Evolutionary conservation across 1,140 invertebrate species (phyloP).

Genomic region (Trypoxylus dichotomus): DNA sequence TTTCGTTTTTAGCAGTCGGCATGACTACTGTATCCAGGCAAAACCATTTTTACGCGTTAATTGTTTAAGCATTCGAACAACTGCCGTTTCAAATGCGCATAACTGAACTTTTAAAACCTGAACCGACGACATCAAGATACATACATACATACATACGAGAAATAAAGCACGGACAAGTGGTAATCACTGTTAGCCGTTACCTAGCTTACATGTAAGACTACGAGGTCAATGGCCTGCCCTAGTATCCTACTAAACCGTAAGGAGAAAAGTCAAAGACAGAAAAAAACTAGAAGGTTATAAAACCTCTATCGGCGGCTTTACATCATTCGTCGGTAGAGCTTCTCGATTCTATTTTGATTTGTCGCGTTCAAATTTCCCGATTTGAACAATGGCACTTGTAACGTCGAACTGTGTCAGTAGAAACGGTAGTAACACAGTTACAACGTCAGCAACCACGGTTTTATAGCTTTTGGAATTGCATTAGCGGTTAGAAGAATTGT

Average conservation of each 20-base stretch:
- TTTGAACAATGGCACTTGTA: constrained; percentile 7
- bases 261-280: constrained; percentile 19
- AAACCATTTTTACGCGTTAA: too few relatives aligned
- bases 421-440: neutral
- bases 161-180: constrained; percentile 18
- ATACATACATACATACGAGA: neutral
- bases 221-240: constrained; percentile 20
- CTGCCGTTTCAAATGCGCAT: neutral
- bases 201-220: constrained; percentile 22
- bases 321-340: neutral
- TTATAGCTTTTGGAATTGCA: too few relatives aligned
- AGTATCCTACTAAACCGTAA: constrained; percentile 28
- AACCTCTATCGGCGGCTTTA: constrained; percentile 3
- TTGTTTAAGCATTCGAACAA: too few relatives aligned
- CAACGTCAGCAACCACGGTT: neutral
- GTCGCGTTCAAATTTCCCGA: neutral
- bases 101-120: neutral
- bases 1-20: too few relatives aligned
- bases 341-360: neutral
- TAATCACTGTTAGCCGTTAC: constrained; percentile 17
- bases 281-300: constrained; percentile 27
- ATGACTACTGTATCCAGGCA: too few relatives aligned
- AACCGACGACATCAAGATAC: constrained; percentile 2
- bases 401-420: too few relatives aligned
- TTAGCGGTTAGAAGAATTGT: neutral